These are phyloP conservation scores for Paracentrotus lividus DNA, from an alignment of 53 echinoderm and acorn worm genomes.

Conservation along the genomic window DNA sequence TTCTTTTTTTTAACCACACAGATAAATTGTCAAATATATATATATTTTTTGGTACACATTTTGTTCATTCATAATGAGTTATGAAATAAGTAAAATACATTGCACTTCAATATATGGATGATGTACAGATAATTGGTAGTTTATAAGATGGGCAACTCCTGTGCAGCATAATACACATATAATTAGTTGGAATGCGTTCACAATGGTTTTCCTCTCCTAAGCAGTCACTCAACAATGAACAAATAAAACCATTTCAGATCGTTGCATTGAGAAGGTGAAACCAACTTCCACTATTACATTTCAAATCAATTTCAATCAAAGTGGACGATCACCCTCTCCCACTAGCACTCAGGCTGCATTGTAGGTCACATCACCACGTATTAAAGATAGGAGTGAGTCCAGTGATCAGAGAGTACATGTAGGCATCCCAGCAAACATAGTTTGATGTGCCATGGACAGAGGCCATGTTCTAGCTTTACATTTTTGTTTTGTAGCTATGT, in stretches of 20 bases:
- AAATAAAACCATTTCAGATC: background rate
- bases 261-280: background rate
- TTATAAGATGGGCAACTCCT: background rate
- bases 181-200: background rate
- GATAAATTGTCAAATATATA: conserved; percentile 44
- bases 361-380: too few species aligned
- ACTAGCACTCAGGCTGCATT: too few species aligned
- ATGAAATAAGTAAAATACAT: conserved; percentile 43
- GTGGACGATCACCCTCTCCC: too few species aligned
- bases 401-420: background rate
- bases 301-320: conserved; percentile 35
- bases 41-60: background rate
- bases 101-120: conserved; percentile 44
- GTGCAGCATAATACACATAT: background rate
- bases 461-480: background rate
- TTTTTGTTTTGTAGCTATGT: too few species aligned
- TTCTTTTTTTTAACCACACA: background rate
- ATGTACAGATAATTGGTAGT: background rate
- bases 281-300: background rate
- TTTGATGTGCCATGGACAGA: background rate
- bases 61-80: background rate
- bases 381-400: too few species aligned
- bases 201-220: background rate
- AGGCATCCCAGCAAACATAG: background rate
- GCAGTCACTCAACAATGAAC: background rate